phyloP scores from a whole-genome alignment of 1,140 invertebrate genomes.

The Anastrepha ludens region DNA sequence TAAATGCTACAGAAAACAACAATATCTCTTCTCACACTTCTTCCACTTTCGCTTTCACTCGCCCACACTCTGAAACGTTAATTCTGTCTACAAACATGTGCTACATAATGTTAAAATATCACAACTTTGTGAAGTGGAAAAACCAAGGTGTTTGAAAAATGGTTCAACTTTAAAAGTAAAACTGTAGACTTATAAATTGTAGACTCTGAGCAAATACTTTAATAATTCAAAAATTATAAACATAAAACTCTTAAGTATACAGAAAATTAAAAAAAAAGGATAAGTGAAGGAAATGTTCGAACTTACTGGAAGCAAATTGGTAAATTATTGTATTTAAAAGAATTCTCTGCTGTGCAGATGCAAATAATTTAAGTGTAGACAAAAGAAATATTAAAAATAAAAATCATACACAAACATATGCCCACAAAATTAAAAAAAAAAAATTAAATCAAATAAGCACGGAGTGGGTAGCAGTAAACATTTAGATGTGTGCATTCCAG shows the following conservation, averaged over 20 bases:
- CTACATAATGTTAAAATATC: not conserved
- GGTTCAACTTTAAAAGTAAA: slow-evolving; percentile 6
- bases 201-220: slow-evolving; percentile 45
- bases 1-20: not conserved
- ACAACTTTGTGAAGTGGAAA: not conserved
- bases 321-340: slow-evolving; percentile 39
- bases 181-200: slow-evolving; percentile 15
- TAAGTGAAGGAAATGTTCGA: slow-evolving; percentile 13
- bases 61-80: not conserved
- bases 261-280: not conserved
- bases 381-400: not conserved
- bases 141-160: not conserved
- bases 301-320: not conserved
- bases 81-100: not conserved
- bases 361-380: slow-evolving; percentile 50
- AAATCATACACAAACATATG: slow-evolving; percentile 2
- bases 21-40: not conserved
- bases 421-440: slow-evolving; percentile 8
- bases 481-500: not conserved
- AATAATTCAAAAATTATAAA: not conserved
- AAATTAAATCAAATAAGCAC: not conserved
- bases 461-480: not conserved
- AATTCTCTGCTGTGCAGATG: slow-evolving; percentile 49
- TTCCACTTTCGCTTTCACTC: not conserved
- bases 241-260: not conserved